Conservation (phyloP, 23 tunicate genomes). For the Phallusia fumigata region DNA sequence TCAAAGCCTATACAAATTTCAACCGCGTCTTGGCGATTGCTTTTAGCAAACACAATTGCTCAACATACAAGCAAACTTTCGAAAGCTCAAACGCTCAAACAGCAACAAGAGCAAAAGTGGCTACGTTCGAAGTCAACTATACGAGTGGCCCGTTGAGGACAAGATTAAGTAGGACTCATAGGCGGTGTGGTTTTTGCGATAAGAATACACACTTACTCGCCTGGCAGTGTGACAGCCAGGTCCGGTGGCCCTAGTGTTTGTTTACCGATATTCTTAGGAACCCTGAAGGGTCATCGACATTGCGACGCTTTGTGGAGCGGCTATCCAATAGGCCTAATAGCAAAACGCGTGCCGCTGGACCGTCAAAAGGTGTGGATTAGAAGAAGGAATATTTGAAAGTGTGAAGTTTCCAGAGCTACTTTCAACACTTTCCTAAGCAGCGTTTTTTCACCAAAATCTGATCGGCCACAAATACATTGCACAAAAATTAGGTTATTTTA, state of each 20-base stretch:
- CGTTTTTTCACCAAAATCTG: neutral
- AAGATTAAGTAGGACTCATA: neutral
- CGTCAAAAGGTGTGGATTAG: neutral
- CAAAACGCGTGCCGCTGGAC: neutral
- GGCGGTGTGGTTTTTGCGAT: neutral
- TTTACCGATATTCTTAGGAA: neutral
- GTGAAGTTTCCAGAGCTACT: too few species aligned
- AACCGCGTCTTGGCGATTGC: too few species aligned
- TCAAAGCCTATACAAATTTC: too few species aligned
- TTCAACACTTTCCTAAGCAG: too few species aligned
- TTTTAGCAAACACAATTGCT: too few species aligned
- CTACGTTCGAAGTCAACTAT: neutral
- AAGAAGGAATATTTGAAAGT: neutral
- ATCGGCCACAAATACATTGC: neutral
- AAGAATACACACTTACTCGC: slow-evolving; percentile 15
- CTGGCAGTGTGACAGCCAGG: slow-evolving; percentile 1
- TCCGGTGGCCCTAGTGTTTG: slow-evolving; percentile 6
- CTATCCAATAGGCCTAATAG: neutral
- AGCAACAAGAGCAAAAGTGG: neutral
- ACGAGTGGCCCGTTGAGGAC: neutral
- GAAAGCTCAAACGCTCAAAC: neutral
- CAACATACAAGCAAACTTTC: neutral
- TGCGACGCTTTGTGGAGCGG: neutral
- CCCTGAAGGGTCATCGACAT: neutral
- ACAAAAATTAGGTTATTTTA: neutral